Percentiles rank a stretch among this genome's conserved stretches.
Conservation (phyloP, 2,113 vertebrate genomes). For the Datnioides undecimradiatus region DNA sequence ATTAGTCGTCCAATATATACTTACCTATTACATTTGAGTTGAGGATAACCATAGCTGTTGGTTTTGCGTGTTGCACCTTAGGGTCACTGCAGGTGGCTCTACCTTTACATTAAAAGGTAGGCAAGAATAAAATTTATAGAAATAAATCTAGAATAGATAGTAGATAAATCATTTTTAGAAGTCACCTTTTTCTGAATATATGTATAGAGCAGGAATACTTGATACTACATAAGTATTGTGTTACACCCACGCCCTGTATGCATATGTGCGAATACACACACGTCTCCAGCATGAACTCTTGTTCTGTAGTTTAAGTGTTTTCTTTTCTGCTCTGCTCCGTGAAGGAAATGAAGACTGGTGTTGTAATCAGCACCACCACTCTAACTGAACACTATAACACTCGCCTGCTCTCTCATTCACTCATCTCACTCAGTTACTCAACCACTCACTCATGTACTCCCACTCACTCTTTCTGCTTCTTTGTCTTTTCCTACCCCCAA, state of each 20-base stretch:
- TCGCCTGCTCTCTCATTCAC: not conserved
- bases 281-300: slow-evolving; percentile 6
- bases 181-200: not conserved
- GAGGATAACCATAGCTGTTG: too few relatives aligned
- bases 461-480: slow-evolving; percentile 4
- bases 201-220: too few relatives aligned
- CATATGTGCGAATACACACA: not conserved
- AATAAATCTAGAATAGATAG: not conserved
- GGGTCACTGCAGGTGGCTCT: too few relatives aligned
- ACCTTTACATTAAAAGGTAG: not conserved
- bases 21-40: too few relatives aligned
- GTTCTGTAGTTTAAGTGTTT: not conserved
- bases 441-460: slow-evolving; percentile 22
- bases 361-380: slow-evolving; percentile 21
- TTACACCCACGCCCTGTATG: too few relatives aligned
- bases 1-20: too few relatives aligned
- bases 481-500: slow-evolving; percentile 15
- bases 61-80: too few relatives aligned
- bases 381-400: not conserved
- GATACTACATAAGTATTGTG: too few relatives aligned
- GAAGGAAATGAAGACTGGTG: slow-evolving; percentile 30
- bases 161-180: too few relatives aligned
- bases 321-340: slow-evolving; percentile 4
- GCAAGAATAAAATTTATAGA: not conserved
- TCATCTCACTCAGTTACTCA: slow-evolving; percentile 32